Base-by-base conservation (phyloP, 2,113 vertebrate genomes). In the Pseudorhombus dupliciocellatus region DNA sequence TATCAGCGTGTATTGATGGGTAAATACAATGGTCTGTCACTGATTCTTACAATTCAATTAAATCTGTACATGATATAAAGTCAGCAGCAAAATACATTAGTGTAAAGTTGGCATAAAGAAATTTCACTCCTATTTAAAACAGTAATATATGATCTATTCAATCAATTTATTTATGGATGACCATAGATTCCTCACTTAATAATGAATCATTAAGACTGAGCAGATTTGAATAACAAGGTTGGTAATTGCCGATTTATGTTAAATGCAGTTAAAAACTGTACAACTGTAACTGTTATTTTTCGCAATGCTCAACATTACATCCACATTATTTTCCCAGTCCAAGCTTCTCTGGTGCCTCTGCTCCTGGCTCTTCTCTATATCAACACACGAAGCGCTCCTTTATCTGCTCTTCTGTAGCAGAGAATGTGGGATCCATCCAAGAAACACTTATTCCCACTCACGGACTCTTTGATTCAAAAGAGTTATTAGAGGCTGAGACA, bases 381-480 rank as follows among this genome's bases (percentile, higher is more conserved):
- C 54, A 78, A 58, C 54, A 51, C 34, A 46, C 37, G 61, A 81
- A 74, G 61, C 62, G 31, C 34, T 51, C 57, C 60, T 72, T 55
- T 70, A 70, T 89, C 74, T 69, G 67, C 70, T 83, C 70, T 26
- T 59, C 72, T 85, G 56, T 75, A 64, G 84, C 77, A 85, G 57
- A 22, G 34, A 3, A 69, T 63, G 57, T 86, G 81, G 66, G 80
- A 72, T 86, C 66, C 61, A 68, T 87, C 87, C 85, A 88, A 84
- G 60, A 90, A 83, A 73, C 81, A 67, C 73, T 80, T 87, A 77
- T 88, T 86, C 87, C 76, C 81, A 82, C 75, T 84, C 75, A 70
- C 68, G 15, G 52, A 66, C 78, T 89, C 77, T 85, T 59, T 51
- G 79, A 88, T 70, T 75, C 69, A 61, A 79, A 66, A 75, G 73